These are phyloP conservation scores for Lasioglossum albipes DNA, from an alignment of 1,140 invertebrate genomes.

Conservation along the genomic window DNA sequence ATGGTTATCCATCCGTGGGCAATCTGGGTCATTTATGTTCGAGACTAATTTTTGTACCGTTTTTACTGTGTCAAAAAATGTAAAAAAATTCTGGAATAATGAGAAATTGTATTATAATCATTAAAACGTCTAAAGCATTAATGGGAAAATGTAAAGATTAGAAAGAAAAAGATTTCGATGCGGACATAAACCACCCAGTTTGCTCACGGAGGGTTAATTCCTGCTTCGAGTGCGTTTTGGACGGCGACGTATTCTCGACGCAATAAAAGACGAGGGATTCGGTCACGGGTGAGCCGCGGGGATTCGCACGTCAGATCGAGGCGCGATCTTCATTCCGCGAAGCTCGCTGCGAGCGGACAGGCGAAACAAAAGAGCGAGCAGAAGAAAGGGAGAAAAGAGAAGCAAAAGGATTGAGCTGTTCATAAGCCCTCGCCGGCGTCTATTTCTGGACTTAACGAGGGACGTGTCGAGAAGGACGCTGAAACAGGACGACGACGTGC, in stretches of 20 bases:
- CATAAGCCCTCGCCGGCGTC: constrained; percentile 27
- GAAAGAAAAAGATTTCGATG: too few species aligned
- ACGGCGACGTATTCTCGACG: constrained; percentile 11
- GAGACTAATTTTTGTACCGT: too few species aligned
- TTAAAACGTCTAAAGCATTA: too few species aligned
- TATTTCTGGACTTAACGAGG: constrained; percentile 47
- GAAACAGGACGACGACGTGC: constrained; percentile 28
- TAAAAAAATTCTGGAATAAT: too few species aligned
- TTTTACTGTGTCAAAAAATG: too few species aligned
- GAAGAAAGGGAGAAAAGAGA: constrained; percentile 32
- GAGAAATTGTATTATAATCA: too few species aligned
- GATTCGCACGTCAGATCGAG: constrained; percentile 49
- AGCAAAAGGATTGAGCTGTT: constrained; percentile 31
- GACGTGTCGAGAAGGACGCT: constrained; percentile 26
- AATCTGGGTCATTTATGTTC: too few species aligned
- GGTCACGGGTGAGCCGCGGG: constrained; percentile 13
- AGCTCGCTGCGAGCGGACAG: constrained; percentile 44
- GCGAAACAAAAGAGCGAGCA: constrained; percentile 53
- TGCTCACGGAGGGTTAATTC: too few species aligned
- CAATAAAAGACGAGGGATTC: constrained; percentile 33
- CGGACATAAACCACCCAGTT: too few species aligned
- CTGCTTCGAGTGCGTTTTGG: constrained; percentile 16
- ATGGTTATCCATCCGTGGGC: too few species aligned
- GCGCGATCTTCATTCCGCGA: constrained; percentile 58
- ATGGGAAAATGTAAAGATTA: too few species aligned